Conservation (phyloP, 2,113 vertebrate genomes). For the Corythaeola cristata region DNA sequence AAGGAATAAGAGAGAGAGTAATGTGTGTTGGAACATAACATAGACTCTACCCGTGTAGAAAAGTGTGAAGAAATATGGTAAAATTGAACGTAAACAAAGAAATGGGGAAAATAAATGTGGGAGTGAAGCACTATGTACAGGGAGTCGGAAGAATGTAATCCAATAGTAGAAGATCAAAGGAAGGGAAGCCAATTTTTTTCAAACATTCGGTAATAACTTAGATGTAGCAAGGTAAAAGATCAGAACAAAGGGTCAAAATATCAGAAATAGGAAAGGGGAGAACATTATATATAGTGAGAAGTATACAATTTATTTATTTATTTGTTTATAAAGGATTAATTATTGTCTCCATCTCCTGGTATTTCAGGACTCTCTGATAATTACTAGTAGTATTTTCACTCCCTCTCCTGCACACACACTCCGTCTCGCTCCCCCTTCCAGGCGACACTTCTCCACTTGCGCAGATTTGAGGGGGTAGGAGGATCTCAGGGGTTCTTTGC, state of each 20-base stretch:
- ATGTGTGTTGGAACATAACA: conserved; percentile 13
- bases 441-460: conserved; percentile 46
- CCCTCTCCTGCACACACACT: background rate
- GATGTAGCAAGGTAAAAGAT: background rate
- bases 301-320: background rate
- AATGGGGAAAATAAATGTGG: conserved; percentile 37
- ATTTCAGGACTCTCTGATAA: conserved; percentile 8
- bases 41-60: conserved; percentile 2
- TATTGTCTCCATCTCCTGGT: conserved; percentile 5
- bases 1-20: conserved; percentile 18
- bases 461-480: conserved; percentile 64
- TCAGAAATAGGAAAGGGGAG: background rate
- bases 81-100: conserved; percentile 56
- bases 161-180: conserved; percentile 40
- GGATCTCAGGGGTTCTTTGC: conserved; percentile 53
- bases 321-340: background rate
- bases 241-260: background rate
- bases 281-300: background rate
- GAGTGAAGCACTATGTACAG: conserved; percentile 11
- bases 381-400: background rate
- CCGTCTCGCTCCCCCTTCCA: conserved; percentile 45
- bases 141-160: conserved; percentile 26
- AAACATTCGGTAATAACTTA: background rate
- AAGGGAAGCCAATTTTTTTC: conserved; percentile 46
- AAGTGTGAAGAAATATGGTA: conserved; percentile 52